These are phyloP conservation scores for Alaudala cheleensis DNA, from an alignment of 2,113 vertebrate species.

Conservation along the genomic window DNA sequence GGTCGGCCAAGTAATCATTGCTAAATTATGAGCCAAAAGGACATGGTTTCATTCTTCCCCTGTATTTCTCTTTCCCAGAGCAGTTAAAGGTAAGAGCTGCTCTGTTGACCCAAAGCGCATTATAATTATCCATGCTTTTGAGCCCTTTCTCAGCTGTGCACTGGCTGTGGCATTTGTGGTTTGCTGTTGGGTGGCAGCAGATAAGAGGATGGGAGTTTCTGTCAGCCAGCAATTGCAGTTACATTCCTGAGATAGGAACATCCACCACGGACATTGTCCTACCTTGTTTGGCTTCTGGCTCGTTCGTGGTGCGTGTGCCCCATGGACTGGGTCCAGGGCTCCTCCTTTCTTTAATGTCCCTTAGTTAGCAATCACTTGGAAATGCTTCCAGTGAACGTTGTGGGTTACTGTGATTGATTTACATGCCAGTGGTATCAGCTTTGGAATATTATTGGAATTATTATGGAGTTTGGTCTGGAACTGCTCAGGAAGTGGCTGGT, in stretches of 20 bases:
- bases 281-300: neutral
- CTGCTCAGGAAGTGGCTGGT: neutral
- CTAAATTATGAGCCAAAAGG: accelerated
- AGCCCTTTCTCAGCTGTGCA: neutral
- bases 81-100: neutral
- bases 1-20: accelerated
- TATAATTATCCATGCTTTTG: neutral
- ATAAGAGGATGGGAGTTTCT: neutral
- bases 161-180: accelerated
- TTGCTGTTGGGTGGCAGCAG: neutral
- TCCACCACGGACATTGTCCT: accelerated
- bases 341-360: neutral
- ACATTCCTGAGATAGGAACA: neutral
- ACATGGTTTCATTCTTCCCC: accelerated
- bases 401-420: accelerated
- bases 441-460: neutral
- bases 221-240: neutral
- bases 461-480: neutral
- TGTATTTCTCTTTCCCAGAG: neutral
- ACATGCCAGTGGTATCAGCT: accelerated
- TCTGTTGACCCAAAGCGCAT: neutral
- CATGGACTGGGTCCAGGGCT: neutral
- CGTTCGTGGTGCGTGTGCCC: accelerated
- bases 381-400: accelerated
- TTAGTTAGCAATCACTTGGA: neutral